phyloP scores from a whole-genome alignment of 1,140 invertebrate genomes.

The Daktulosphaira vitifoliae region DNA sequence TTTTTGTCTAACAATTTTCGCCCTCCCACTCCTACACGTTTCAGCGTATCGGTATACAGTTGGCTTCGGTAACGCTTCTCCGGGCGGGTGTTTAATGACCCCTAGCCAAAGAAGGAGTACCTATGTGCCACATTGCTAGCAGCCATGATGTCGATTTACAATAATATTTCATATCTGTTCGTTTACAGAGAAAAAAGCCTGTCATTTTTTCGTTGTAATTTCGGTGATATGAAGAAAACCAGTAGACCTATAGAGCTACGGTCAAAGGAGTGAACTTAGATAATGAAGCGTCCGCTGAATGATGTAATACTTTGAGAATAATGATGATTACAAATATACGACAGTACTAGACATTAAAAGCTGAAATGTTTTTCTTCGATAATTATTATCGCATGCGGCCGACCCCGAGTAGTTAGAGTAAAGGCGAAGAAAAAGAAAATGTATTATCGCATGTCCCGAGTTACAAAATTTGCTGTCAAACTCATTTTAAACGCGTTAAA shows the following conservation, averaged over 20 bases:
- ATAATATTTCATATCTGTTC: background rate
- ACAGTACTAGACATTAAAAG: no score
- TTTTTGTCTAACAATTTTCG: constrained; percentile 9
- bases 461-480: constrained; percentile 1
- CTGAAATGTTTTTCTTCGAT: no score
- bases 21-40: background rate
- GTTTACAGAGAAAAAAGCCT: constrained; percentile 1
- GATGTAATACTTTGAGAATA: background rate
- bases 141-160: background rate
- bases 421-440: constrained; percentile 2
- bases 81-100: constrained; percentile 22
- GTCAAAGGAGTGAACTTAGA: background rate
- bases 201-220: constrained; percentile 23
- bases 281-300: background rate
- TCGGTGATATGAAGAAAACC: background rate
- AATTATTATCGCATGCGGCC: no score
- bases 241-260: no score
- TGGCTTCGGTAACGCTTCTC: background rate
- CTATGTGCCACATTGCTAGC: no score
- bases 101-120: no score
- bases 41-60: background rate
- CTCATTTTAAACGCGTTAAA: no score
- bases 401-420: no score
- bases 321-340: constrained; percentile 27
- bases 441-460: background rate